A percentile compares a stretch with the other conserved stretches of the same genome.
These are phyloP conservation scores for Tupaia chinensis DNA, from an alignment of 2,113 vertebrate genomes.

Conservation along the genomic window DNA sequence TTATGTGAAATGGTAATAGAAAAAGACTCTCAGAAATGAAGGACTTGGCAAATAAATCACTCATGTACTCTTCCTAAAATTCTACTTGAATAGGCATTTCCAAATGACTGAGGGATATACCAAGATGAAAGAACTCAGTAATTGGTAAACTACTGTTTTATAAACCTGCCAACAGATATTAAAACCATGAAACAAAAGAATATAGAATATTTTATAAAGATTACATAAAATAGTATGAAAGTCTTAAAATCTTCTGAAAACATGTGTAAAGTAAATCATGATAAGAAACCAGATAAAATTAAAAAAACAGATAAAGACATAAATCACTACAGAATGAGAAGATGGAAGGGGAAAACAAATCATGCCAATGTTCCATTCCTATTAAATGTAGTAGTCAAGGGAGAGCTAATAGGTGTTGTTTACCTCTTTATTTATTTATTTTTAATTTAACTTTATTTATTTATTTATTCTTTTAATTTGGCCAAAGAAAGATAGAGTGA, in stretches of 20 bases:
- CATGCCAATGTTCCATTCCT: neutral
- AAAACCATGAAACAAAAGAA: neutral
- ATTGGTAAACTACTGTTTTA: neutral
- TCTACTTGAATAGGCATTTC: neutral
- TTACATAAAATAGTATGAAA: neutral
- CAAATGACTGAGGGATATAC: neutral
- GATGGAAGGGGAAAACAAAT: neutral
- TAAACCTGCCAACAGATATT: neutral
- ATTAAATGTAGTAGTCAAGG: neutral
- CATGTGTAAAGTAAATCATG: neutral
- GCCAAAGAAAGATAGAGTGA: no score
- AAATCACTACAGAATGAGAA: neutral
- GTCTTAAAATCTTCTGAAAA: neutral
- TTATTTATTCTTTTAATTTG: no score
- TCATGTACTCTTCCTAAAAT: neutral
- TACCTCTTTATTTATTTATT: neutral
- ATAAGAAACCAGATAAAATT: neutral
- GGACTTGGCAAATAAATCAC: neutral
- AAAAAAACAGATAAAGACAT: neutral
- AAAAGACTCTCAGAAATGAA: neutral
- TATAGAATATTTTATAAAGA: neutral
- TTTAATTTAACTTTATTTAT: no score
- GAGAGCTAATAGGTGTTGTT: neutral
- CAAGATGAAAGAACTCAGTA: neutral
- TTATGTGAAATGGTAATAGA: constrained; percentile 7